Evolutionary conservation across 2,797 vertebrate species (phyloP).

Genomic region (Bradypodion pumilum): DNA sequence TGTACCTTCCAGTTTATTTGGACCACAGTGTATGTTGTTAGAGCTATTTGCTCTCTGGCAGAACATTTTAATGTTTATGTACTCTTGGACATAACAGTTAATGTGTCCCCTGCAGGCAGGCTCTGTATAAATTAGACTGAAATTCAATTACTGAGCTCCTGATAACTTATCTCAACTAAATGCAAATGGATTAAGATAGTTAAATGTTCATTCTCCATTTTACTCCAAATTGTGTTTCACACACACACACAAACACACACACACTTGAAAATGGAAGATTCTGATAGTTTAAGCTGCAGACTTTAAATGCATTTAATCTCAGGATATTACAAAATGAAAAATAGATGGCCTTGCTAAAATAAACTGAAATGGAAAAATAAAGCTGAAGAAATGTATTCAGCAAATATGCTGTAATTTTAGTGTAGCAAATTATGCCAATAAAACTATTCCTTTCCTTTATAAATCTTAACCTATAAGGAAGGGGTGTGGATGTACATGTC

Average conservation of each 20-base stretch:
- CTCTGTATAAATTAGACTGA: slow-evolving; percentile 71
- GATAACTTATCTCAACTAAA: slow-evolving; percentile 75
- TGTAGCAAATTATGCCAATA: background rate
- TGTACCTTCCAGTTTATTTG: no score
- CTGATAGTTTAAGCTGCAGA: slow-evolving; percentile 28
- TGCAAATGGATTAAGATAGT: slow-evolving; percentile 70
- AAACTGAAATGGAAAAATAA: slow-evolving; percentile 26
- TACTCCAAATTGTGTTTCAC: slow-evolving; percentile 39
- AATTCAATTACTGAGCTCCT: slow-evolving; percentile 76
- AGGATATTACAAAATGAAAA: background rate
- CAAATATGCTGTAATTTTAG: slow-evolving; percentile 9
- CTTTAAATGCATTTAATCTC: slow-evolving; percentile 35
- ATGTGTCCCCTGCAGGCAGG: slow-evolving; percentile 74
- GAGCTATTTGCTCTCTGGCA: slow-evolving; percentile 65
- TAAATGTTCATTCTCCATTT: slow-evolving; percentile 50
- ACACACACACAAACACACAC: no score
- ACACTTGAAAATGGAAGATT: slow-evolving; percentile 24
- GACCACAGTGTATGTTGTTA: slow-evolving; percentile 32
- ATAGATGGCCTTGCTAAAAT: slow-evolving; percentile 28
- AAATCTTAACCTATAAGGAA: no score
- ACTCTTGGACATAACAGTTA: slow-evolving; percentile 70
- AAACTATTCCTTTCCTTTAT: slow-evolving; percentile 11
- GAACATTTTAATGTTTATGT: slow-evolving; percentile 66
- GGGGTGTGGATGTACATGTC: no score
- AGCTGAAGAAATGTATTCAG: slow-evolving; percentile 8